A percentile compares a stretch with the other conserved stretches of the same genome.
phyloP scores from a whole-genome alignment of 2,888 invertebrate species.

The Blastobasis lacticolella region DNA sequence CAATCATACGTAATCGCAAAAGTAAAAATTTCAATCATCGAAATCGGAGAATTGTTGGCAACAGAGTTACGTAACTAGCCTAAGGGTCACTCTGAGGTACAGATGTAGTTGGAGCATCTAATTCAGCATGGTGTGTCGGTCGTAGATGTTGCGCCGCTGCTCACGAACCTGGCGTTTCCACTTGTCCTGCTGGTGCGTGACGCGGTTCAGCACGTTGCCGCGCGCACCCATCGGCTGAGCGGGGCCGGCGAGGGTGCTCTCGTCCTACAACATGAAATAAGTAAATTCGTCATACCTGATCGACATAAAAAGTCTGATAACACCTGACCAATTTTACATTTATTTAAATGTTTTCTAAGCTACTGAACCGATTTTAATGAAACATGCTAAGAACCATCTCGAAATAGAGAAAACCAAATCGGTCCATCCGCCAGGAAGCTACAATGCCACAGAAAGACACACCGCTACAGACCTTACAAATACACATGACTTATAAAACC shows the following conservation, averaged over 20 bases:
- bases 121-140: conserved; percentile 98
- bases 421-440: no score
- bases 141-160: conserved; percentile 96
- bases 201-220: conserved; percentile 91
- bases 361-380: no score
- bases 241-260: conserved; percentile 75
- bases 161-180: conserved; percentile 98
- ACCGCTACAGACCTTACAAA: no score
- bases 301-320: background rate
- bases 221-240: conserved; percentile 86
- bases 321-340: no score
- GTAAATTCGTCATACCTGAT: background rate
- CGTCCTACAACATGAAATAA: conserved; percentile 66
- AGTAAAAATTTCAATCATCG: background rate
- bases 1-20: background rate
- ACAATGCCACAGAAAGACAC: no score
- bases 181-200: conserved; percentile 96
- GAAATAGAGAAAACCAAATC: no score
- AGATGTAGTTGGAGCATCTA: conserved; percentile 43
- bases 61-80: background rate
- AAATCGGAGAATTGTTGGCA: background rate
- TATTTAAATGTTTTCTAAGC: no score
- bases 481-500: no score
- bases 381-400: no score
- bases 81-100: background rate